Evolutionary conservation across 2,113 vertebrate genomes (phyloP), one percentile per base, ranked within the genome.

Genomic region (Nycticorax nycticorax): DNA sequence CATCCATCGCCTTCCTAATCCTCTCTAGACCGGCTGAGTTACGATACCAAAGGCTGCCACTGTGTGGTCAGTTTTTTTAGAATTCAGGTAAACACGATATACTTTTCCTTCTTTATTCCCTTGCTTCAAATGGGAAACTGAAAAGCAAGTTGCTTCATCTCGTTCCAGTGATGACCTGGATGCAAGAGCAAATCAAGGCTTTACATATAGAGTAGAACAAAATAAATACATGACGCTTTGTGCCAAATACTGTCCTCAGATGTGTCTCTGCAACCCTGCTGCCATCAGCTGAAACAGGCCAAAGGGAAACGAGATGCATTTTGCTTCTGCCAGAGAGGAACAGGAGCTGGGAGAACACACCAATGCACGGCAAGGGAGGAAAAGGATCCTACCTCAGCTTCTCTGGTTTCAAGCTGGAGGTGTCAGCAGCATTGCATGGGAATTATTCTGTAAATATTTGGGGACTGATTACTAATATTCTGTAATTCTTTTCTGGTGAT

Each of bases 31-130:
- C 0, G 24, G 8, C 55, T 55, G 72, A 89, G 53, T 74, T 78
- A 43, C 22, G 1, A 76, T 43, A 95, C 96, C 3, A 41, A 94
- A 96, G 68, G 84, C 93, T 92, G 94, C 89, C 95, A 72, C 89
- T 72, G 60, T 89, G 94, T 78, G 91, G 73, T 64, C 86, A 92
- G 72, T 6, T n/a, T 26, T 83, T 83, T 91, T 9, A 79, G 37
- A 3, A 73, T 69, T n/a, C 93, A 85, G 53, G 35, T 76, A 89
- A 85, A 89, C 62, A 81, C 33, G 68, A 57, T 0, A 5, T n/a
- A 35, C 30, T 68, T 53, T 14, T 23, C 55, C 16, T 50, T 53
- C n/a, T 79, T 66, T 32, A 76, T 68, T 79, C 57, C 66, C 43
- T 82, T 0, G 0, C 27, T 83, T 79, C 66, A 64, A 71, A 52